These are phyloP conservation scores for Thecocarcelia acutangulata DNA, from an alignment of 2,888 invertebrate genomes.

Conservation along the genomic window DNA sequence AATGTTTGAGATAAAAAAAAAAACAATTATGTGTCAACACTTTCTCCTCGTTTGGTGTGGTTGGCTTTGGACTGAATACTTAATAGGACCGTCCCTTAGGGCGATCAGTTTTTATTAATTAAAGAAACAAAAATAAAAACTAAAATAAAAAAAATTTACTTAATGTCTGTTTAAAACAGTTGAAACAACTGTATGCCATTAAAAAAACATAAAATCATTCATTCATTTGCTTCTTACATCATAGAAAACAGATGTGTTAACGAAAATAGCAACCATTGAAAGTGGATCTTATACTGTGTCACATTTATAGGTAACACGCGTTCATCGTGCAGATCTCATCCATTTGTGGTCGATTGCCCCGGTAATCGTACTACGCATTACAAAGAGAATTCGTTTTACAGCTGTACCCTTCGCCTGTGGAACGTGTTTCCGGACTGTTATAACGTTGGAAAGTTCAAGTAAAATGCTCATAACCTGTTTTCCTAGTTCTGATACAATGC, in stretches of 20 bases:
- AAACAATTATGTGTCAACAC: conserved; percentile 47
- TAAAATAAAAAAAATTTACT: conserved; percentile 28
- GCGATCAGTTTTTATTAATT: conserved; percentile 34
- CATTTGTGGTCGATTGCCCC: no score
- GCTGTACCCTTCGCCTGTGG: no score
- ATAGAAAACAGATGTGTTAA: background rate
- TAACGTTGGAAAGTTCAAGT: no score
- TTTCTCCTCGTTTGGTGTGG: conserved; percentile 44
- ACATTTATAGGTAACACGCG: no score
- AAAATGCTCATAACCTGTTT: no score
- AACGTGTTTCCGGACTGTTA: no score
- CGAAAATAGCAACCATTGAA: conserved; percentile 10
- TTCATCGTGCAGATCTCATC: no score
- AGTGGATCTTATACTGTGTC: no score
- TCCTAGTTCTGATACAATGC: no score
- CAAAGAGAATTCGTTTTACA: no score
- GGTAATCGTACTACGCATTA: no score
- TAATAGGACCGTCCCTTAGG: conserved; percentile 3
- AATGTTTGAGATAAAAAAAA: background rate
- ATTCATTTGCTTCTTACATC: conserved; percentile 5
- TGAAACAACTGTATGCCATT: conserved; percentile 51
- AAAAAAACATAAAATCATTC: conserved; percentile 5
- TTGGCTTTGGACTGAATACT: background rate
- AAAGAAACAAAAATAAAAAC: conserved; percentile 3
- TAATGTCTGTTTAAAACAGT: conserved; percentile 57